phyloP scores from a whole-genome alignment of 2,888 invertebrate genomes.

The Spodoptera picta region DNA sequence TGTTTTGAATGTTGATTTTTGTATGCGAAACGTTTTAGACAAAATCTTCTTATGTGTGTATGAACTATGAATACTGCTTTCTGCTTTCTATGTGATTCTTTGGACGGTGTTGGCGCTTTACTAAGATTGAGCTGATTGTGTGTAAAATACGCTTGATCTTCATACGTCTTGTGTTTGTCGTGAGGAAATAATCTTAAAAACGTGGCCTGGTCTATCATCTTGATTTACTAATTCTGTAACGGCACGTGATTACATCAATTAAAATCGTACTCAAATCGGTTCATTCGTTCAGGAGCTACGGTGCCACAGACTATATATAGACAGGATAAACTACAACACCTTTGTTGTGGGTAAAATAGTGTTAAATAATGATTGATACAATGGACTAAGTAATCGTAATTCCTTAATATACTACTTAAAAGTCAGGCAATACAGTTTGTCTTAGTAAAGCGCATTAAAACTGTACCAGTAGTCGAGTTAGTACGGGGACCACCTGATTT shows the following conservation, averaged over 20 bases:
- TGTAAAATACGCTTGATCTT: slow-evolving; percentile 10
- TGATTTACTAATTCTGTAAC: too few relatives aligned
- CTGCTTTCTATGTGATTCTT: slow-evolving; percentile 53
- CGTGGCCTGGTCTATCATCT: too few relatives aligned
- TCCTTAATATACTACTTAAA: too few relatives aligned
- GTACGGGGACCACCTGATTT: slow-evolving; percentile 70
- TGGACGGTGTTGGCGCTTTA: slow-evolving; percentile 40
- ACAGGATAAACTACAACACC: too few relatives aligned
- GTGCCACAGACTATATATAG: too few relatives aligned
- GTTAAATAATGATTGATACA: too few relatives aligned
- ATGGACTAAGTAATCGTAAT: too few relatives aligned
- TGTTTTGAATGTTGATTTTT: slow-evolving; percentile 64
- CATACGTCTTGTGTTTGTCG: not conserved
- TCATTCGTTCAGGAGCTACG: too few relatives aligned
- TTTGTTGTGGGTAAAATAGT: too few relatives aligned
- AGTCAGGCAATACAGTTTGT: not conserved
- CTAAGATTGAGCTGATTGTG: slow-evolving; percentile 1
- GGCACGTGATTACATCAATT: too few relatives aligned
- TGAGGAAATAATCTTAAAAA: too few relatives aligned
- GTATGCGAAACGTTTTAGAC: slow-evolving; percentile 47
- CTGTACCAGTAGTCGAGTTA: slow-evolving; percentile 46
- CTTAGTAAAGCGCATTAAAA: slow-evolving; percentile 34
- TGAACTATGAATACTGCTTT: slow-evolving; percentile 43
- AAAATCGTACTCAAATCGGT: too few relatives aligned
- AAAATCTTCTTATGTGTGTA: slow-evolving; percentile 44